Conservation (phyloP, 2,797 vertebrate species). For the Argya squamiceps region DNA sequence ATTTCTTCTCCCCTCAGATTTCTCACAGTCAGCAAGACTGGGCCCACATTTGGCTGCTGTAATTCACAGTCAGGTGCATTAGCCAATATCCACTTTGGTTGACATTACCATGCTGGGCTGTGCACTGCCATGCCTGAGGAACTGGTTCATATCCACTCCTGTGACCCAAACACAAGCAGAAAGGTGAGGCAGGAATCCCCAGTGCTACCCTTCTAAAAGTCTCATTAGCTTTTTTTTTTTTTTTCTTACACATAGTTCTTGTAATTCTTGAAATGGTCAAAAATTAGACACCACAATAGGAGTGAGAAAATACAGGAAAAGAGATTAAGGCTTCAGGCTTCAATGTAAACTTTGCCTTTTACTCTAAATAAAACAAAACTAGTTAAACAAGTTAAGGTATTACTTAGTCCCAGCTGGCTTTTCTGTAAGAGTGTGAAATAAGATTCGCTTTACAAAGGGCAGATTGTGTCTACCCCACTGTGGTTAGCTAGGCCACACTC, state of each 20-base stretch:
- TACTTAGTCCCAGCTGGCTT: neutral
- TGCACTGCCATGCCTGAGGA: neutral
- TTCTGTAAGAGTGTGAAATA: neutral
- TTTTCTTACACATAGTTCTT: neutral
- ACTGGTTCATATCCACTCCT: neutral
- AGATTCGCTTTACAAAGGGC: neutral
- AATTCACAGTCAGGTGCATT: accelerated
- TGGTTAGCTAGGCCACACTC: neutral
- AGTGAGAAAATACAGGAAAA: neutral
- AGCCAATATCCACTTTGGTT: neutral
- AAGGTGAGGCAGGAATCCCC: neutral
- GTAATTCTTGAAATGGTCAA: neutral
- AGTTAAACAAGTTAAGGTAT: neutral
- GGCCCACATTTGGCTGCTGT: neutral
- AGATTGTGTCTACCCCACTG: neutral
- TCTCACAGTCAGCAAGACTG: constrained; percentile 5
- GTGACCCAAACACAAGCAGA: neutral
- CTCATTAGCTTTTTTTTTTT: neutral
- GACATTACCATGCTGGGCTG: neutral
- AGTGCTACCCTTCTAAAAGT: neutral
- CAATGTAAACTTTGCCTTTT: neutral
- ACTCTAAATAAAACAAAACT: neutral
- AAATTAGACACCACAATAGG: neutral
- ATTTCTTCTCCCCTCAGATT: neutral
- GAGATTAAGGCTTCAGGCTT: neutral